Percentiles rank a stretch among this genome's conserved stretches.
phyloP scores from a whole-genome alignment of 2,113 vertebrate species.

The Sinosuthora webbiana region DNA sequence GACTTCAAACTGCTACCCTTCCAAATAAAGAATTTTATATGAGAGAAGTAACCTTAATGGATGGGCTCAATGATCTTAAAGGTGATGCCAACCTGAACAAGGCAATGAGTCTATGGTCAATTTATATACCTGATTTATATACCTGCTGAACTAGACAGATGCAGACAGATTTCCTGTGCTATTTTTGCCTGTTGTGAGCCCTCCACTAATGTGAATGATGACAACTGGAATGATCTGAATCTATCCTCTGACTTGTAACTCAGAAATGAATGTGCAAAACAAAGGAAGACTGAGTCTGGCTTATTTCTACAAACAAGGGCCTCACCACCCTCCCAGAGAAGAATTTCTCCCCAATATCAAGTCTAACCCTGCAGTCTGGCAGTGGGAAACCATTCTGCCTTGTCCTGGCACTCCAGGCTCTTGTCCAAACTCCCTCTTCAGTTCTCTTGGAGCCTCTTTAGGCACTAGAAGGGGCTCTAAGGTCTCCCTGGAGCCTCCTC shows the following conservation, averaged over 20 bases:
- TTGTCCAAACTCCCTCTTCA: not conserved
- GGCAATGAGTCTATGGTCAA: not conserved
- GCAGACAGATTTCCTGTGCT: not conserved
- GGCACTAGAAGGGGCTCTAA: not conserved
- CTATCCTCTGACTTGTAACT: not conserved
- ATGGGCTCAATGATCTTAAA: not conserved
- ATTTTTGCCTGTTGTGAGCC: not conserved
- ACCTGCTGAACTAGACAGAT: not conserved
- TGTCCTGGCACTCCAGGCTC: not conserved
- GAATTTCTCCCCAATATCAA: not conserved
- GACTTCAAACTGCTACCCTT: not conserved
- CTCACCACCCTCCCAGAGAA: not conserved
- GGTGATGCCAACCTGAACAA: not conserved
- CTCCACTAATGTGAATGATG: not conserved
- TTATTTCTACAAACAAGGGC: not conserved
- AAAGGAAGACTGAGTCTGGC: not conserved
- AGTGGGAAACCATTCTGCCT: not conserved
- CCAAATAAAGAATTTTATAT: not conserved
- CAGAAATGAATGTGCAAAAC: not conserved
- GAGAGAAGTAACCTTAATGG: not conserved
- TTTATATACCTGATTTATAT: not conserved
- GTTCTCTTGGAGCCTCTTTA: not conserved
- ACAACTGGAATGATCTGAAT: not conserved
- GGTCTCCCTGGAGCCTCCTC: not conserved
- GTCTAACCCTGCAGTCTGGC: not conserved